phyloP scores from a whole-genome alignment of 2,888 invertebrate species.

The Sympetrum striolatum region DNA sequence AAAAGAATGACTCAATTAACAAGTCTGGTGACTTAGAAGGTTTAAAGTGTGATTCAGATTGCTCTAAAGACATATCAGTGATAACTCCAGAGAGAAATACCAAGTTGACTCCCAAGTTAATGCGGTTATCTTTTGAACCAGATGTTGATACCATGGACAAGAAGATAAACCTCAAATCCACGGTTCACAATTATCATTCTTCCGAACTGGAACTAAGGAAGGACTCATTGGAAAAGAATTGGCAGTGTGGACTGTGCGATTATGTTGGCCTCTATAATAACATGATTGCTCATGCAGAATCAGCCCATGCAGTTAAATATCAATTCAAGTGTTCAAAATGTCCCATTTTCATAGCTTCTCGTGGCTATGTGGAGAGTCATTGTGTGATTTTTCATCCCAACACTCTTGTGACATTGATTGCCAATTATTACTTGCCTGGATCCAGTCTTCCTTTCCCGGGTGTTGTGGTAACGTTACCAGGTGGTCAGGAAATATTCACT shows the following conservation, averaged over 20 bases:
- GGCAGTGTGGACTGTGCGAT: neutral
- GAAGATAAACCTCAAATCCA: too few relatives aligned
- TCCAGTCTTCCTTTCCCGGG: neutral
- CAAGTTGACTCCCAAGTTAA: too few relatives aligned
- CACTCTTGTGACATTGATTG: neutral
- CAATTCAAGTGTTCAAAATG: neutral
- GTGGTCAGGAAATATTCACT: neutral
- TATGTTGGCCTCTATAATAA: neutral
- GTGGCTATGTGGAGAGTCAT: neutral
- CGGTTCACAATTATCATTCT: neutral
- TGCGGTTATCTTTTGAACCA: too few relatives aligned
- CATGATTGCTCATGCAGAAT: neutral
- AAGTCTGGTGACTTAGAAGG: too few relatives aligned
- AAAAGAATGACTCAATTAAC: too few relatives aligned
- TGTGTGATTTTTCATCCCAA: neutral
- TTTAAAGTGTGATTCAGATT: too few relatives aligned
- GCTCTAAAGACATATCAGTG: too few relatives aligned
- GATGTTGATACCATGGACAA: too few relatives aligned
- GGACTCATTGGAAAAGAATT: neutral
- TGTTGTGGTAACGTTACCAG: neutral
- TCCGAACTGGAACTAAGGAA: neutral
- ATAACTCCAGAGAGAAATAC: too few relatives aligned
- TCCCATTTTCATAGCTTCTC: neutral
- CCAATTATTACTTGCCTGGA: neutral
- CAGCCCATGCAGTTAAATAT: neutral